Evolutionary conservation across 2,888 invertebrate genomes (phyloP).

Genomic region (Bugula neritina): DNA sequence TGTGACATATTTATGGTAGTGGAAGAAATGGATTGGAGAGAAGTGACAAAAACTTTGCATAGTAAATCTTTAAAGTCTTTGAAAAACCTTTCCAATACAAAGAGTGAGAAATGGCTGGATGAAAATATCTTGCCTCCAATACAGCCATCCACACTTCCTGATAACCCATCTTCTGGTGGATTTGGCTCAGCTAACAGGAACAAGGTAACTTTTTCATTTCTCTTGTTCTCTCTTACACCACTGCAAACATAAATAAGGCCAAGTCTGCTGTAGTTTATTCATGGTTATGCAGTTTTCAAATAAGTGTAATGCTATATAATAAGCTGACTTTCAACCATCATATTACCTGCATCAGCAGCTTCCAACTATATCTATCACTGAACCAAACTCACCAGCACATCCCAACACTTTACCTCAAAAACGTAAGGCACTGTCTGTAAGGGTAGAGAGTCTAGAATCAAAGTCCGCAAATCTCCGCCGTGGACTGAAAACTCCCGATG

Average conservation of each 20-base stretch:
- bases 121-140: constrained; percentile 13
- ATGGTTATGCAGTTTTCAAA: no score
- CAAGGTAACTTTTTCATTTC: no score
- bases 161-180: neutral
- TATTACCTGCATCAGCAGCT: no score
- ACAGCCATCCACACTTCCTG: neutral
- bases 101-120: constrained; percentile 11
- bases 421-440: no score
- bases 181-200: no score
- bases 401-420: no score
- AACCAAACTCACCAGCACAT: neutral
- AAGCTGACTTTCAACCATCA: no score
- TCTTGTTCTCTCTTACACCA: no score
- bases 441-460: neutral
- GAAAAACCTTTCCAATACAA: neutral
- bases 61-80: neutral
- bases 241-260: no score
- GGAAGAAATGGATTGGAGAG: neutral
- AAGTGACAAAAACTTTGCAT: neutral
- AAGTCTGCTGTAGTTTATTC: no score
- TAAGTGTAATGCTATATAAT: no score
- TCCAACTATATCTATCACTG: neutral
- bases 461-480: neutral
- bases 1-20: no score
- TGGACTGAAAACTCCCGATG: neutral